phyloP scores from a whole-genome alignment of 2,113 vertebrate genomes.

The Pachycephala philippinensis region DNA sequence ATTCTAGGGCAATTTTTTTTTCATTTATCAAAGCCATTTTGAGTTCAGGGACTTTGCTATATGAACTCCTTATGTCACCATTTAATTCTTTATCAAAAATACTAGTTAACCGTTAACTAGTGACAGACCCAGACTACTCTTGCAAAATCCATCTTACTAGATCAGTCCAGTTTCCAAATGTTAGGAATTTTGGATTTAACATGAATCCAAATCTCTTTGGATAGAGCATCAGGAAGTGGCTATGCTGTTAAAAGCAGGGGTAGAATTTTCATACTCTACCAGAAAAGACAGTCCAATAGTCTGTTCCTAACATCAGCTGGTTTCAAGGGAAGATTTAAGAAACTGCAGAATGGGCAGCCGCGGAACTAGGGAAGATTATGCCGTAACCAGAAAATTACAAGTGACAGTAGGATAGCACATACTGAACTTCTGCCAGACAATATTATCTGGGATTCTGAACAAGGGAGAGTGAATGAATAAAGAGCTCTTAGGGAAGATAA shows the following conservation, averaged over 20 bases:
- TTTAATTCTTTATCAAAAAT: constrained; percentile 1
- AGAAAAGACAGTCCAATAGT: not conserved
- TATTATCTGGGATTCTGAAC: constrained; percentile 29
- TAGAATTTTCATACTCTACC: not conserved
- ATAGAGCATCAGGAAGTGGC: not conserved
- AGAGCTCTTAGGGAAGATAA: constrained; percentile 29
- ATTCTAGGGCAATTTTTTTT: not conserved
- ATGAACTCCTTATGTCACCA: not conserved
- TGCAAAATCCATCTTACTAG: not conserved
- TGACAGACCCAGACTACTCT: not conserved
- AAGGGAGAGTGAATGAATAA: not conserved
- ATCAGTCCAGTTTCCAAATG: not conserved
- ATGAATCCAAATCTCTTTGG: not conserved
- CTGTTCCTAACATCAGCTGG: not conserved
- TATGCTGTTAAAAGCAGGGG: not conserved
- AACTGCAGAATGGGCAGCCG: not conserved
- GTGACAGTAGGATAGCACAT: constrained; percentile 20
- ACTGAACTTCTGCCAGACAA: constrained; percentile 36
- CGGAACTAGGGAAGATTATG: constrained; percentile 14
- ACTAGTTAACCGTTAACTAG: not conserved
- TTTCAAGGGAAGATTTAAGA: constrained; percentile 9
- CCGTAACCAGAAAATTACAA: constrained; percentile 35
- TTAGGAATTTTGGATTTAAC: not conserved
- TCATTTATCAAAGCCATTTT: not conserved
- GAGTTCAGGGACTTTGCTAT: not conserved